A percentile compares a stretch with the other conserved stretches of the same genome.
Evolutionary conservation across 2,888 invertebrate species (phyloP).

Genomic region (Oscheius myriophilus): DNA sequence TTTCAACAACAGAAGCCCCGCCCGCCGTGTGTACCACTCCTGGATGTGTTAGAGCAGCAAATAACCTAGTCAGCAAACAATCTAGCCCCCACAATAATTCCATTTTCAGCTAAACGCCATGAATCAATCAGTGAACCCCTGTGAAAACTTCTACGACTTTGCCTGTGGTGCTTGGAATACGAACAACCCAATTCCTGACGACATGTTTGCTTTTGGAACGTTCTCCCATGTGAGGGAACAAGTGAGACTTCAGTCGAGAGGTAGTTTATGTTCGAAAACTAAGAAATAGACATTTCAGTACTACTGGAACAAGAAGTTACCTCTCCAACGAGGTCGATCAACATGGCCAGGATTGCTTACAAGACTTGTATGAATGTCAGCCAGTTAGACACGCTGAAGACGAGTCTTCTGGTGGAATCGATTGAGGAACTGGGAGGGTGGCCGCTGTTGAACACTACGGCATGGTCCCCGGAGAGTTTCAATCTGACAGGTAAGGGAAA

Average conservation of each 20-base stretch:
- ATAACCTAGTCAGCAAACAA: slow-evolving; percentile 50
- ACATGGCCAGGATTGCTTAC: slow-evolving; percentile 61
- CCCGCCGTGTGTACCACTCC: slow-evolving; percentile 52
- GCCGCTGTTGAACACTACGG: slow-evolving; percentile 54
- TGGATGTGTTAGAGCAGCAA: slow-evolving; percentile 63
- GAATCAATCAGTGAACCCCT: slow-evolving; percentile 54
- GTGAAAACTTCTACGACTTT: slow-evolving; percentile 61
- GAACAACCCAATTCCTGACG: slow-evolving; percentile 58
- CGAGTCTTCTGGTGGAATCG: slow-evolving; percentile 48
- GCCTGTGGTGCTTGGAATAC: slow-evolving; percentile 60
- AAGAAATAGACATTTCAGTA: slow-evolving; percentile 39
- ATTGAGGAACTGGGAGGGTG: slow-evolving; percentile 62
- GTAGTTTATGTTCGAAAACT: slow-evolving; percentile 18
- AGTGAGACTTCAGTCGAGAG: slow-evolving; percentile 62
- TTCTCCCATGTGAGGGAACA: slow-evolving; percentile 67
- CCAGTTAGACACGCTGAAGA: slow-evolving; percentile 54
- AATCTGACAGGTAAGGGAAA: slow-evolving; percentile 37
- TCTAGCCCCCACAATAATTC: slow-evolving; percentile 16
- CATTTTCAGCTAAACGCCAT: slow-evolving; percentile 48
- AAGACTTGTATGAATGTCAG: slow-evolving; percentile 64
- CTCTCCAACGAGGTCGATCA: slow-evolving; percentile 62
- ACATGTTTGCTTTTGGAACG: slow-evolving; percentile 63
- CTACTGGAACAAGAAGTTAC: slow-evolving; percentile 56
- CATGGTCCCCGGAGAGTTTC: slow-evolving; percentile 36
- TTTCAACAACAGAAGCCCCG: slow-evolving; percentile 8